A percentile compares a stretch with the other conserved stretches of the same genome.
Evolutionary conservation across 1,140 invertebrate species (phyloP).

Genomic region (Heliconius hermathena): DNA sequence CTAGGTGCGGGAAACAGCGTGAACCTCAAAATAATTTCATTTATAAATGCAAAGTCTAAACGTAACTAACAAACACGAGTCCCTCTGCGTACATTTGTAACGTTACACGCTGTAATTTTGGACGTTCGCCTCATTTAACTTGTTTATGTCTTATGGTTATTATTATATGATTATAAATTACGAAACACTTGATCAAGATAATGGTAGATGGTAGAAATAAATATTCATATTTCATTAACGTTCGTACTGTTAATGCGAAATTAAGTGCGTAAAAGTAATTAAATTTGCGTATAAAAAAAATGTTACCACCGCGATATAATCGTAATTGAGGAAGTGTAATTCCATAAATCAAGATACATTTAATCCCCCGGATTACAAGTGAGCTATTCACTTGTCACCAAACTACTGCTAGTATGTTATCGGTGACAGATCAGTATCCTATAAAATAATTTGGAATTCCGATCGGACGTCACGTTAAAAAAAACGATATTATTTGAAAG

Average conservation of each 20-base stretch:
- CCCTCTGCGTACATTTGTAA: slow-evolving; percentile 44
- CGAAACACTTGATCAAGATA: slow-evolving; percentile 55
- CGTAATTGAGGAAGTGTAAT: slow-evolving; percentile 32
- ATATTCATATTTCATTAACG: slow-evolving; percentile 63
- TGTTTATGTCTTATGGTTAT: slow-evolving; percentile 65
- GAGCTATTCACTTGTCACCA: slow-evolving; percentile 75
- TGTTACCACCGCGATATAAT: slow-evolving; percentile 26
- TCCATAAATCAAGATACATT: slow-evolving; percentile 65
- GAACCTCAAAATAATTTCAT: neutral
- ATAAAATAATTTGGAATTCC: slow-evolving; percentile 69
- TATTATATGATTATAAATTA: slow-evolving; percentile 68
- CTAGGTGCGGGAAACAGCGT: no score
- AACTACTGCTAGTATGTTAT: slow-evolving; percentile 68
- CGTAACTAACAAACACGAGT: slow-evolving; percentile 43
- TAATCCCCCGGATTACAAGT: slow-evolving; percentile 71
- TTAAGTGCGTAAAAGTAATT: slow-evolving; percentile 58
- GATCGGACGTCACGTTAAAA: slow-evolving; percentile 62
- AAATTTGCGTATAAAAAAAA: slow-evolving; percentile 45
- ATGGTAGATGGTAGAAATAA: slow-evolving; percentile 48
- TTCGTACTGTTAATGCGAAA: slow-evolving; percentile 54
- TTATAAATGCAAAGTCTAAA: slow-evolving; percentile 38
- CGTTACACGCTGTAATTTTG: slow-evolving; percentile 56
- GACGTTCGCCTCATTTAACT: slow-evolving; percentile 63
- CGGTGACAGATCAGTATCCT: slow-evolving; percentile 78
- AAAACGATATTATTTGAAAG: slow-evolving; percentile 39